A percentile compares a stretch with the other conserved stretches of the same genome.
Evolutionary conservation across 2,113 vertebrate species (phyloP).

Genomic region (Thomomys bottae): DNA sequence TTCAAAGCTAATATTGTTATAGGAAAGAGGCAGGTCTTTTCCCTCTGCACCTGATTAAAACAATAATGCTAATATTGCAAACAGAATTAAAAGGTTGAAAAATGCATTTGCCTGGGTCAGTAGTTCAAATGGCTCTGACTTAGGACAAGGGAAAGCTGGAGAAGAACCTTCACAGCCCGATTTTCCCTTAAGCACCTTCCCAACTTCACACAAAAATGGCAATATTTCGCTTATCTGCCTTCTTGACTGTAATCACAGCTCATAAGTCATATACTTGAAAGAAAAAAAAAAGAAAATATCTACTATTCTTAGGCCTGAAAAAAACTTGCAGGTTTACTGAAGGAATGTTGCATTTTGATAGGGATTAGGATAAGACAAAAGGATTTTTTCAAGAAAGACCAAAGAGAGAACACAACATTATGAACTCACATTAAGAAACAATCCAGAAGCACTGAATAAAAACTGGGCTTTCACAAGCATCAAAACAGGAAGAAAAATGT

Average conservation of each 20-base stretch:
- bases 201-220: slow-evolving; percentile 26
- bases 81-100: background rate
- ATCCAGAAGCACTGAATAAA: slow-evolving; percentile 51
- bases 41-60: background rate
- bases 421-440: slow-evolving; percentile 35
- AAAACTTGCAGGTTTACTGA: slow-evolving; percentile 27
- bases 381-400: background rate
- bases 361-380: slow-evolving; percentile 34
- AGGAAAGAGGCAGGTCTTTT: background rate
- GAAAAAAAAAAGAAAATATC: background rate
- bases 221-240: background rate
- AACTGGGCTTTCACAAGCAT: background rate
- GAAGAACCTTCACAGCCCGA: background rate
- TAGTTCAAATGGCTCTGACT: background rate
- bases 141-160: background rate
- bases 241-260: slow-evolving; percentile 3
- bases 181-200: slow-evolving; percentile 52
- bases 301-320: slow-evolving; percentile 23
- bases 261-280: slow-evolving; percentile 14
- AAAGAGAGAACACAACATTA: background rate
- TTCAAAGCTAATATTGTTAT: background rate
- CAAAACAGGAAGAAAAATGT: slow-evolving; percentile 49
- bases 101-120: background rate
- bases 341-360: slow-evolving; percentile 44
- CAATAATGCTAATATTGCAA: background rate